These are phyloP conservation scores for Lasioglossum zephyrum DNA, from an alignment of 2,888 invertebrate species.

Conservation along the genomic window DNA sequence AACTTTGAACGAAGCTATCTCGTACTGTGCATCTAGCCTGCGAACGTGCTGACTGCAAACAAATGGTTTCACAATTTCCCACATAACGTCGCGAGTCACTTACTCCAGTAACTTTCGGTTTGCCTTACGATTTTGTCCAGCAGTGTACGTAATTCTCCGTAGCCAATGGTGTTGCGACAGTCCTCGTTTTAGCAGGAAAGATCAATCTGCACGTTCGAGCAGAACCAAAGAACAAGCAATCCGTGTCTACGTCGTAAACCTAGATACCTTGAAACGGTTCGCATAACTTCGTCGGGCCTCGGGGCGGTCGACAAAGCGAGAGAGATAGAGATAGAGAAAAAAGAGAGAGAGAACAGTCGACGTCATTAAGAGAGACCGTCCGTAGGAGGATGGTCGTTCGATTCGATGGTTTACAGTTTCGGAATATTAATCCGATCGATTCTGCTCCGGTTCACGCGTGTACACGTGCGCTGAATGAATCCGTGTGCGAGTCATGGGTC, in stretches of 20 bases:
- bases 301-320: background rate
- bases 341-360: background rate
- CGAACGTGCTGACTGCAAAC: background rate
- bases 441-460: background rate
- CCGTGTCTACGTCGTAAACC: constrained; percentile 13
- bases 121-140: background rate
- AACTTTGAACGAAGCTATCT: background rate
- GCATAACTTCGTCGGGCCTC: background rate
- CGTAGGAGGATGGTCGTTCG: constrained; percentile 8
- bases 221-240: constrained; percentile 6
- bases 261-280: constrained; percentile 7
- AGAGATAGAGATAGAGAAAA: background rate
- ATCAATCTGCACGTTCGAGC: background rate
- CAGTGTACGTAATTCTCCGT: background rate
- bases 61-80: background rate
- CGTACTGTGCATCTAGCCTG: background rate
- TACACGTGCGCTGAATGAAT: constrained; percentile 8
- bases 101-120: background rate
- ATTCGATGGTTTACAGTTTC: constrained; percentile 12
- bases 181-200: background rate
- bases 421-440: constrained; percentile 51
- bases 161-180: background rate
- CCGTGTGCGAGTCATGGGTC: background rate
- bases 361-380: background rate
- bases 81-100: background rate